phyloP scores from a whole-genome alignment of 1,140 invertebrate species.

The Melanaphis sacchari region DNA sequence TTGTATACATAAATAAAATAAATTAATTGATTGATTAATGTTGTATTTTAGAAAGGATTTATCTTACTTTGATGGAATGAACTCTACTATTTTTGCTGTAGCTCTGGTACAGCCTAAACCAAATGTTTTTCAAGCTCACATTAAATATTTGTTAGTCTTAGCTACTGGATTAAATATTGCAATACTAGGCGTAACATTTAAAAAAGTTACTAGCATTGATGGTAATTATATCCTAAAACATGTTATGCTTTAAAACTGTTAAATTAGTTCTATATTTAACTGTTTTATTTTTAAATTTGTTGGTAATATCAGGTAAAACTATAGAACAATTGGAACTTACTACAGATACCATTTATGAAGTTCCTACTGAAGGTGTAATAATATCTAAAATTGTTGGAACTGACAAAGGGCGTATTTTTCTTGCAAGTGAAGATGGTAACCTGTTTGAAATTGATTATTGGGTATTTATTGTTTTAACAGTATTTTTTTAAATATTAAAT shows the following conservation, averaged over 20 bases:
- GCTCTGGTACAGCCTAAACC: slow-evolving; percentile 85
- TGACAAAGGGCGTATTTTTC: slow-evolving; percentile 87
- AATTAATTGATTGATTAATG: slow-evolving; percentile 9
- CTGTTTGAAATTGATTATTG: slow-evolving; percentile 96
- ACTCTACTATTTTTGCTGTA: slow-evolving; percentile 87
- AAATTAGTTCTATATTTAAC: background rate
- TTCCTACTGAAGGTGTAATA: slow-evolving; percentile 90
- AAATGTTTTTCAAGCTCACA: slow-evolving; percentile 86
- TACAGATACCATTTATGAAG: slow-evolving; percentile 89
- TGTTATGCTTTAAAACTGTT: background rate
- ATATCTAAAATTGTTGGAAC: slow-evolving; percentile 85
- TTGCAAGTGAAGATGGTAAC: slow-evolving; percentile 93
- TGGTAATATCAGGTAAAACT: slow-evolving; percentile 21
- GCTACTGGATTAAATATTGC: slow-evolving; percentile 94
- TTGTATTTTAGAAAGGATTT: slow-evolving; percentile 75
- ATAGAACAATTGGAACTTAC: slow-evolving; percentile 88
- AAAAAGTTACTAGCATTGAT: slow-evolving; percentile 66
- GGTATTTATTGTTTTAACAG: slow-evolving; percentile 65
- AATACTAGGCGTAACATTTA: slow-evolving; percentile 80
- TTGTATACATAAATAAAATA: too few species aligned
- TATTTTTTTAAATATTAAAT: background rate
- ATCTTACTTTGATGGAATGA: slow-evolving; percentile 91
- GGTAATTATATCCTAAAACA: slow-evolving; percentile 51
- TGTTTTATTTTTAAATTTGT: background rate
- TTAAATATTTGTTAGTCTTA: slow-evolving; percentile 90